Conservation (phyloP, 2,888 invertebrate species). For the Athripsodes cinereus region DNA sequence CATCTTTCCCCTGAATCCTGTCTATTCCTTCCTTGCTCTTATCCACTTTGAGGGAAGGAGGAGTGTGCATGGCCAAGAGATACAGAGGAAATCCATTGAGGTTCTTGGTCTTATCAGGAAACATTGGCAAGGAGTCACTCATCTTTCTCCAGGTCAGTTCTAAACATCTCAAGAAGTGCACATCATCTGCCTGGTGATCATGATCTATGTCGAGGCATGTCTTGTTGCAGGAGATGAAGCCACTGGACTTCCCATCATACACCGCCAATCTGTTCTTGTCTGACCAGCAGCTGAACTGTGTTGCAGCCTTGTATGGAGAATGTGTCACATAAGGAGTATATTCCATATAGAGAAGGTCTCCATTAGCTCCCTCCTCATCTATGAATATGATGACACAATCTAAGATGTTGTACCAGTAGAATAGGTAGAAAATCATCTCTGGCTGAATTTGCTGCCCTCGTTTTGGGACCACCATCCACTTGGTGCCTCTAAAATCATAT, state of each 20-base stretch:
- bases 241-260: conserved; percentile 14
- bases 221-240: conserved; percentile 14
- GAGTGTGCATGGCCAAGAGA: conserved; percentile 31
- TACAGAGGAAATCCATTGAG: conserved; percentile 33
- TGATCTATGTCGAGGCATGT: conserved; percentile 8
- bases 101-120: conserved; percentile 30
- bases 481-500: conserved; percentile 15
- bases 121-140: background rate
- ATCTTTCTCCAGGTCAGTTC: conserved; percentile 5
- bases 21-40: conserved; percentile 14
- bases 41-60: conserved; percentile 31
- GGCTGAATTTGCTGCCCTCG: background rate
- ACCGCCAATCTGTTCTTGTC: conserved; percentile 13
- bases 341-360: conserved; percentile 7
- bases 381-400: conserved; percentile 8
- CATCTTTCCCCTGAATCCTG: conserved; percentile 34
- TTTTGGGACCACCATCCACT: conserved; percentile 7
- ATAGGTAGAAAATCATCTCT: conserved; percentile 19
- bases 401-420: conserved; percentile 25
- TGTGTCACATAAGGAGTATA: conserved; percentile 14
- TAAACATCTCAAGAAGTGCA: conserved; percentile 16
- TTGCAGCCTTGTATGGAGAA: background rate
- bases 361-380: conserved; percentile 6
- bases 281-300: conserved; percentile 22
- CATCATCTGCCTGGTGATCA: background rate